A percentile compares a stretch with the other conserved stretches of the same genome.
Conservation (phyloP, 2,888 invertebrate genomes). For the Dione vanillae region DNA sequence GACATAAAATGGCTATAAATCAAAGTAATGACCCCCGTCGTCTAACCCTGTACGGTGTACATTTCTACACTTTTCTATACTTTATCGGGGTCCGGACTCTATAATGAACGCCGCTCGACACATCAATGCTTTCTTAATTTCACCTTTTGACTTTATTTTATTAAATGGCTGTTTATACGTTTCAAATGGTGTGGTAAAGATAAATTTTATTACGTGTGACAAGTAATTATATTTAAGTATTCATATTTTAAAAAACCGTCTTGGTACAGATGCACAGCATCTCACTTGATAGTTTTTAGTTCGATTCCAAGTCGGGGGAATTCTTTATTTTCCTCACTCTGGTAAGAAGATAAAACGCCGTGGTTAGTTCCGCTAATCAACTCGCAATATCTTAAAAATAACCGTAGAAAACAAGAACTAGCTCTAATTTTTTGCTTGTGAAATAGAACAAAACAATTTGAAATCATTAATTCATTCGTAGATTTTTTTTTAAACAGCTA, state of each 20-base stretch:
- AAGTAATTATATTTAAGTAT: background rate
- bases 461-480: too few relatives aligned
- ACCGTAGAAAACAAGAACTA: too few relatives aligned
- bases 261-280: too few relatives aligned
- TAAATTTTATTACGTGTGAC: slow-evolving; percentile 4
- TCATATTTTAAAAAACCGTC: background rate
- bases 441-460: too few relatives aligned
- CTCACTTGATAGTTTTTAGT: too few relatives aligned
- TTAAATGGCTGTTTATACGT: slow-evolving; percentile 5
- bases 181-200: background rate
- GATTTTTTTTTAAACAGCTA: too few relatives aligned
- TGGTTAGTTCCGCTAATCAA: too few relatives aligned
- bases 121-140: slow-evolving; percentile 19
- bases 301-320: too few relatives aligned
- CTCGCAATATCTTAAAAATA: too few relatives aligned
- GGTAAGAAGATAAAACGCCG: too few relatives aligned
- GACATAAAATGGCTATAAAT: slow-evolving; percentile 56
- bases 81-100: slow-evolving; percentile 1
- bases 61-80: slow-evolving; percentile 33
- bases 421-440: too few relatives aligned
- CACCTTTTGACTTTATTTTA: slow-evolving; percentile 25
- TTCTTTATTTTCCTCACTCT: too few relatives aligned
- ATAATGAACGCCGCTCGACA: slow-evolving; percentile 24
- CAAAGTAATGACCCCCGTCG: slow-evolving; percentile 64
- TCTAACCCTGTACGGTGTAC: slow-evolving; percentile 50